Evolutionary conservation across 2,888 invertebrate genomes (phyloP).

Genomic region (Charanyca ferruginea): DNA sequence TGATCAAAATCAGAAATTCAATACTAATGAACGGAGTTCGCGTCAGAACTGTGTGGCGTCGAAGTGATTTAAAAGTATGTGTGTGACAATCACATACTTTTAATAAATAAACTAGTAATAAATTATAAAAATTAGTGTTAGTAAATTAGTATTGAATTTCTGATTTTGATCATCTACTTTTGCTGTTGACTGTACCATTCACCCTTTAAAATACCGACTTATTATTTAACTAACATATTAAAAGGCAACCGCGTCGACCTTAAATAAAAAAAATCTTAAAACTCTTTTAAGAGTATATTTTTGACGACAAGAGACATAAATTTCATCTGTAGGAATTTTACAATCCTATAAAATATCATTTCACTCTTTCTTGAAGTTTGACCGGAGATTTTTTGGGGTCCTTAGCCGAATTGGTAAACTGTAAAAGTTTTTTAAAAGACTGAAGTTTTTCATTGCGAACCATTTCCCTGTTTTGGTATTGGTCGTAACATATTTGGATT

Average conservation of each 20-base stretch:
- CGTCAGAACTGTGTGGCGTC: too few relatives aligned
- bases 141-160: too few relatives aligned
- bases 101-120: too few relatives aligned
- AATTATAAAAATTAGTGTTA: too few relatives aligned
- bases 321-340: conserved; percentile 57
- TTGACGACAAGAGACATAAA: conserved; percentile 61
- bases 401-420: conserved; percentile 15
- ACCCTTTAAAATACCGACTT: conserved; percentile 22
- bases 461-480: conserved; percentile 16
- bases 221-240: conserved; percentile 21
- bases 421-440: conserved; percentile 40
- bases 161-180: too few relatives aligned
- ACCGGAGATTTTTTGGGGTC: conserved; percentile 27
- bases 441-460: conserved; percentile 32
- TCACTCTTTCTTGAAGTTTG: conserved; percentile 30
- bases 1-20: too few relatives aligned
- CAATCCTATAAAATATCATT: conserved; percentile 58
- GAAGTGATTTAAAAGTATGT: too few relatives aligned
- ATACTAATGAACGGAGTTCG: too few relatives aligned
- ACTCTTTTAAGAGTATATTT: conserved; percentile 42
- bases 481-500: conserved; percentile 15
- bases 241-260: conserved; percentile 21
- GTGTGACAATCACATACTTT: too few relatives aligned
- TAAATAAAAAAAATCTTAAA: conserved; percentile 36
- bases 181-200: too few relatives aligned